These are phyloP conservation scores for Eledone cirrhosa DNA, from an alignment of 2,888 invertebrate genomes.

Conservation along the genomic window DNA sequence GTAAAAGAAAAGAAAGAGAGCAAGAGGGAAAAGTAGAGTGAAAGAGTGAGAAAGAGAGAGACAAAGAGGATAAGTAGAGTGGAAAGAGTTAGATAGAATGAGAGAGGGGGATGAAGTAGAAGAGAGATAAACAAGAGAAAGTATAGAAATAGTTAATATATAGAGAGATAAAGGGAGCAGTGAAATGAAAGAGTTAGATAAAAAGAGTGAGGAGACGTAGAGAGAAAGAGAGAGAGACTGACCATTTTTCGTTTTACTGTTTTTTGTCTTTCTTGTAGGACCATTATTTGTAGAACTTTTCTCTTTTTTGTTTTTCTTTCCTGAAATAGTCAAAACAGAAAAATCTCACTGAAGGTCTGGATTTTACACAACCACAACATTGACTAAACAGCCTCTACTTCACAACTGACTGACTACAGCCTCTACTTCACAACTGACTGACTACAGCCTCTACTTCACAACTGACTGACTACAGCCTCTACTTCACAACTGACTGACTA, in stretches of 20 bases:
- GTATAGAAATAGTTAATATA: background rate
- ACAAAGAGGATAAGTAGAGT: background rate
- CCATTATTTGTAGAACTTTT: conserved; percentile 45
- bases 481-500: too few species aligned
- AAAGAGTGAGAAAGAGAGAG: too few species aligned
- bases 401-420: too few species aligned
- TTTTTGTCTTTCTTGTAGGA: conserved; percentile 59
- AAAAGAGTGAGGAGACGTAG: background rate
- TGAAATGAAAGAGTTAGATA: background rate
- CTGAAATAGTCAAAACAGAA: conserved; percentile 41
- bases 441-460: too few species aligned
- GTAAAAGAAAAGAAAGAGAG: too few species aligned
- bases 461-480: too few species aligned
- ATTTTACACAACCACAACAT: too few species aligned
- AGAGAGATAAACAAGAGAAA: background rate
- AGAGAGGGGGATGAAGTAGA: too few species aligned
- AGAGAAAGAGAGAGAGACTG: conserved; percentile 30
- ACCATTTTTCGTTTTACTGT: conserved; percentile 53
- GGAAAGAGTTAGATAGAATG: background rate
- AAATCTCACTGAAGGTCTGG: too few species aligned
- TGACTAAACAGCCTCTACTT: too few species aligned
- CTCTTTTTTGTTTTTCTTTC: conserved; percentile 59
- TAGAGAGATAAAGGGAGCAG: background rate
- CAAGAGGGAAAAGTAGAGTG: too few species aligned
- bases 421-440: too few species aligned